Evolutionary conservation across 2,113 vertebrate species (phyloP).

Genomic region (Sphaerodactylus townsendi): DNA sequence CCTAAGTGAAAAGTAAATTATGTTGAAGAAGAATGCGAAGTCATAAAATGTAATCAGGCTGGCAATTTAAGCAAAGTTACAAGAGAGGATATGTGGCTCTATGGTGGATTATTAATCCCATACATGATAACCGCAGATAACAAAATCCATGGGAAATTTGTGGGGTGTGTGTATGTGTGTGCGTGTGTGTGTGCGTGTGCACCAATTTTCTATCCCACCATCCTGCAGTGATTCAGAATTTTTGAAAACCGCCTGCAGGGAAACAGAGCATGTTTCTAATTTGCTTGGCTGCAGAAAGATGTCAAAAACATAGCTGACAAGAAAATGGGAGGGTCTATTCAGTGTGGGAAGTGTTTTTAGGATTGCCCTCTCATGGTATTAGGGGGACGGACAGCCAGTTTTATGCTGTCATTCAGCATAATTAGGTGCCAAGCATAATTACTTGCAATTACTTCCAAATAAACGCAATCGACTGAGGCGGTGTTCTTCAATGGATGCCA

Average conservation of each 20-base stretch:
- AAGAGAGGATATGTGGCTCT: constrained; percentile 15
- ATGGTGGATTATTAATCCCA: constrained; percentile 17
- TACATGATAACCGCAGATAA: constrained; percentile 46
- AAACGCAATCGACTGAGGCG: neutral
- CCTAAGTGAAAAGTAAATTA: constrained; percentile 62
- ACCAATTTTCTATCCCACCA: constrained; percentile 49
- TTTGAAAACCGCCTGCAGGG: constrained; percentile 37
- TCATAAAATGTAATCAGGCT: constrained; percentile 53
- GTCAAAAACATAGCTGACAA: constrained; percentile 41
- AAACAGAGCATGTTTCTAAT: constrained; percentile 43
- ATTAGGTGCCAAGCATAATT: neutral
- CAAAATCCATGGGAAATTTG: constrained; percentile 52
- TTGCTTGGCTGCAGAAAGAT: constrained; percentile 51
- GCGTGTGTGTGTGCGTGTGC: too few relatives aligned
- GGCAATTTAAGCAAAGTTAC: constrained; percentile 38
- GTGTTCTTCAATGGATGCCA: neutral
- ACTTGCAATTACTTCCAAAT: neutral
- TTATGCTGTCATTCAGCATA: constrained; percentile 25
- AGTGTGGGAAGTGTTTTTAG: too few relatives aligned
- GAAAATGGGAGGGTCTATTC: constrained; percentile 35
- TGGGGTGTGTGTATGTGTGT: too few relatives aligned
- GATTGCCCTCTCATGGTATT: constrained; percentile 19
- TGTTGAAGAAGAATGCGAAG: constrained; percentile 50
- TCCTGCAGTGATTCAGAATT: constrained; percentile 62
- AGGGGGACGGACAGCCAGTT: constrained; percentile 41